Conservation (phyloP, 1,140 invertebrate species). For the Pseudomyrmex gracilis region DNA sequence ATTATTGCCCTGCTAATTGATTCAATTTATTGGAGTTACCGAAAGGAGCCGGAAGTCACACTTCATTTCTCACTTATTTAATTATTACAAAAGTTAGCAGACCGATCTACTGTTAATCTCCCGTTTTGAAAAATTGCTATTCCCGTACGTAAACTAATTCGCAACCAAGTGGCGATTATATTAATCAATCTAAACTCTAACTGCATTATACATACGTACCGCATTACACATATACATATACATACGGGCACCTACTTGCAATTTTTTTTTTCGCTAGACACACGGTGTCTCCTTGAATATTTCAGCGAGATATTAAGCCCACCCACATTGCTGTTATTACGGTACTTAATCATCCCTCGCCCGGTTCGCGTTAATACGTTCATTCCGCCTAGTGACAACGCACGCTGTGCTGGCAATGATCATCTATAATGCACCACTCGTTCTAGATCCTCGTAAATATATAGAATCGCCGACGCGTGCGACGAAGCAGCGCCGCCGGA, state of each 20-base stretch:
- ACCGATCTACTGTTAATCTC: neutral
- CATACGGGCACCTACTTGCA: too few relatives aligned
- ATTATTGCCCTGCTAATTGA: too few relatives aligned
- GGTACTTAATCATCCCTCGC: constrained; percentile 37
- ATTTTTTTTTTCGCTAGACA: neutral
- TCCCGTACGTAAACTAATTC: constrained; percentile 14
- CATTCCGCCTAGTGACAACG: constrained; percentile 32
- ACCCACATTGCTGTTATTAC: constrained; percentile 21
- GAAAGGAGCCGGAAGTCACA: too few relatives aligned
- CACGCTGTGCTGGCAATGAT: constrained; percentile 9
- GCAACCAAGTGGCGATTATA: neutral
- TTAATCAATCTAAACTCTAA: neutral
- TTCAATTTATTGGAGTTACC: too few relatives aligned
- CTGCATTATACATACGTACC: too few relatives aligned
- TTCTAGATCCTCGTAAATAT: constrained; percentile 35
- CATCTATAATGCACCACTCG: constrained; percentile 13
- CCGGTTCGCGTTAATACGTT: constrained; percentile 32
- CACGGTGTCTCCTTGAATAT: constrained; percentile 26
- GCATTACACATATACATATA: too few relatives aligned
- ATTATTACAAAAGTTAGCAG: too few relatives aligned
- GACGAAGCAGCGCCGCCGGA: too few relatives aligned
- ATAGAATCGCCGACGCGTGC: constrained; percentile 21
- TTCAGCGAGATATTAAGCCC: constrained; percentile 42
- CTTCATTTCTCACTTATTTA: too few relatives aligned
- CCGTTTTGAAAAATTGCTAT: neutral